Percentiles rank a stretch among this genome's conserved stretches.
Conservation (phyloP, 2,797 vertebrate species). For the Scarus forsteni region DNA sequence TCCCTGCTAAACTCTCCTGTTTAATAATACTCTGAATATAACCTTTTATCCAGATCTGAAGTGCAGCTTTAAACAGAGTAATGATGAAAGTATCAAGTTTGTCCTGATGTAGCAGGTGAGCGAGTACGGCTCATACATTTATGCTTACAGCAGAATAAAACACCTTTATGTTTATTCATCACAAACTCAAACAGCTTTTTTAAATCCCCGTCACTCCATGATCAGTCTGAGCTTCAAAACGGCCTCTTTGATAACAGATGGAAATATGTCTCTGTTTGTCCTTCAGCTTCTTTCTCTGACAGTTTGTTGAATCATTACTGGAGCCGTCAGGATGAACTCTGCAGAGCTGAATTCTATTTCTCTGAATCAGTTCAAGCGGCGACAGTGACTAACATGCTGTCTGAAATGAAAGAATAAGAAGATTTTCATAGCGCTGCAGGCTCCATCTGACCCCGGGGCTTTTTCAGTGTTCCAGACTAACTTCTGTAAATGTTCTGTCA, state of each 20-base stretch:
- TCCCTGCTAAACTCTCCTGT: slow-evolving; percentile 15
- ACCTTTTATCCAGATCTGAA: slow-evolving; percentile 24
- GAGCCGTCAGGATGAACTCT: slow-evolving; percentile 42
- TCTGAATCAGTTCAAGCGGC: background rate
- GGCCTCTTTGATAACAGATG: slow-evolving; percentile 25
- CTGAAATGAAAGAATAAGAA: slow-evolving; percentile 7
- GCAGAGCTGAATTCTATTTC: background rate
- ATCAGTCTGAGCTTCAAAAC: slow-evolving; percentile 29
- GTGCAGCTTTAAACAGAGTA: slow-evolving; percentile 45
- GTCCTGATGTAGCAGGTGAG: slow-evolving; percentile 39
- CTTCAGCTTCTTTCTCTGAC: slow-evolving; percentile 27
- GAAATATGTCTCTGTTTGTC: slow-evolving; percentile 24
- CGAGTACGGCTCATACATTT: slow-evolving; percentile 46
- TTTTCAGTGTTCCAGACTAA: background rate
- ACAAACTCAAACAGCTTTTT: background rate
- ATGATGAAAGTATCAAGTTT: slow-evolving; percentile 34
- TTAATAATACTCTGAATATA: slow-evolving; percentile 22
- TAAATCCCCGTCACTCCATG: background rate
- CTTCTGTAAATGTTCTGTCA: background rate
- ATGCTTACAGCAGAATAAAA: slow-evolving; percentile 18
- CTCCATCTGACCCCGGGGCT: background rate
- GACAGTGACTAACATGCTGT: slow-evolving; percentile 7
- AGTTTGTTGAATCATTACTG: slow-evolving; percentile 10
- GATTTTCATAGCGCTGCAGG: slow-evolving; percentile 2
- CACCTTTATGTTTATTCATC: slow-evolving; percentile 24